Base-by-base conservation (phyloP, 2,113 vertebrate species). In the Sorex fumeus region DNA sequence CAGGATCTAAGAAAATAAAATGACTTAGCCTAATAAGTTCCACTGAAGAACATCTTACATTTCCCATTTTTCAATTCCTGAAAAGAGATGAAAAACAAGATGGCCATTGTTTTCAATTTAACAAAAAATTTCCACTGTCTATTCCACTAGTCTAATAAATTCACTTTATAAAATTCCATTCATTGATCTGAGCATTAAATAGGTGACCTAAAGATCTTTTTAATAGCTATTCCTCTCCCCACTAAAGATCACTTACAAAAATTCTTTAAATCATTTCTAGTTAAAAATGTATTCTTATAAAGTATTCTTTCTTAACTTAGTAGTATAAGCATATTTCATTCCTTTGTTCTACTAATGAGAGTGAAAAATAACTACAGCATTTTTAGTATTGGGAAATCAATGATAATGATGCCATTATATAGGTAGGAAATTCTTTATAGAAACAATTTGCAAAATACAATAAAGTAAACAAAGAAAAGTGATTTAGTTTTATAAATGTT, bases 151-250 rank as follows among this genome's bases (percentile, higher is more conserved):
- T 84, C 32, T 89, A 70, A 79, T 50, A 50, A 70, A 5, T 75
- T 90, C 67, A 90, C 13, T 80, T 75, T 47, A 53, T 43, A 74
- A 79, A 84, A 79, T 53, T 23, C 11, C 69, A 21, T 80, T 57
- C 9, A 23, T 64, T 57, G 28, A 79, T 28, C 13, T 92, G 13
- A 83, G 3, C 92, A 19, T 66, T 86, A 57, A 85, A 69, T 47
- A 60, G 28, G 50, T 21, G 23, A 76, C 21, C 30, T 27, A 36
- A 85, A 60, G 45, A 28, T 85, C 60, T 71, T 81, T 2, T 84
- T 79, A 69, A 80, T 78, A 6, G 67, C 16, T 90, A 57, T 47
- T 77, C 66, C 45, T 23, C 3, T 81, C 34, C n/a, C 16, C 28
- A 36, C 62, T 43, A 76, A 34, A 69, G 15, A 50, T 36, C 1